phyloP scores from a whole-genome alignment of 2,797 vertebrate genomes.

The Argentina silus region DNA sequence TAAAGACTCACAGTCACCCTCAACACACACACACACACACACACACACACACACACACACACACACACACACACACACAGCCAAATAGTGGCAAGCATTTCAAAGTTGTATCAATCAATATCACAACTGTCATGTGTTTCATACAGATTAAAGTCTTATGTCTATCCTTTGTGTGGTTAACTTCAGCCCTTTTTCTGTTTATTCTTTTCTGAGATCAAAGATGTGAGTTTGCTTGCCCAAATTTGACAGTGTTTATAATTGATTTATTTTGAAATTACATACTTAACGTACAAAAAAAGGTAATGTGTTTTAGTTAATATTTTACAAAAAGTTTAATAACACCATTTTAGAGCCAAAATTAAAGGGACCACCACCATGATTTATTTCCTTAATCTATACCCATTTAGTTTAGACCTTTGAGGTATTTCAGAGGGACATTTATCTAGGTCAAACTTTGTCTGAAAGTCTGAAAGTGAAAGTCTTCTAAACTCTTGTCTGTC shows the following conservation, averaged over 20 bases:
- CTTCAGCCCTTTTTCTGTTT: too few species aligned
- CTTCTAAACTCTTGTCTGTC: slow-evolving; percentile 4
- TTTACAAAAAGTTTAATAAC: background rate
- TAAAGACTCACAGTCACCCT: background rate
- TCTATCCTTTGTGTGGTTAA: too few species aligned
- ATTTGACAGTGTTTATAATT: too few species aligned
- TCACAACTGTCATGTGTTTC: too few species aligned
- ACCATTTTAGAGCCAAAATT: too few species aligned
- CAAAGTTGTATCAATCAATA: too few species aligned
- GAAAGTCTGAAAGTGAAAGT: background rate
- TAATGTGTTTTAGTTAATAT: background rate
- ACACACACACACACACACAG: background rate
- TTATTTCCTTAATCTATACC: background rate
- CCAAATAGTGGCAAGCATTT: too few species aligned
- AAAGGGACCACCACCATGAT: too few species aligned
- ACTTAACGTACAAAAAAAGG: background rate
- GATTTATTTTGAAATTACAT: too few species aligned
- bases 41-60: slow-evolving; percentile 12
- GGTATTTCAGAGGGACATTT: background rate
- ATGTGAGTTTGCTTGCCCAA: too few species aligned
- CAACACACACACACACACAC: slow-evolving; percentile 28
- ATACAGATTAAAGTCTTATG: too few species aligned
- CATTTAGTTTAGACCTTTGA: background rate
- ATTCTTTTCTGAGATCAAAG: background rate
- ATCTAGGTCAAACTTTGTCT: slow-evolving; percentile 4